phyloP scores from a whole-genome alignment of 2,113 vertebrate species.

The Fregata magnificens region DNA sequence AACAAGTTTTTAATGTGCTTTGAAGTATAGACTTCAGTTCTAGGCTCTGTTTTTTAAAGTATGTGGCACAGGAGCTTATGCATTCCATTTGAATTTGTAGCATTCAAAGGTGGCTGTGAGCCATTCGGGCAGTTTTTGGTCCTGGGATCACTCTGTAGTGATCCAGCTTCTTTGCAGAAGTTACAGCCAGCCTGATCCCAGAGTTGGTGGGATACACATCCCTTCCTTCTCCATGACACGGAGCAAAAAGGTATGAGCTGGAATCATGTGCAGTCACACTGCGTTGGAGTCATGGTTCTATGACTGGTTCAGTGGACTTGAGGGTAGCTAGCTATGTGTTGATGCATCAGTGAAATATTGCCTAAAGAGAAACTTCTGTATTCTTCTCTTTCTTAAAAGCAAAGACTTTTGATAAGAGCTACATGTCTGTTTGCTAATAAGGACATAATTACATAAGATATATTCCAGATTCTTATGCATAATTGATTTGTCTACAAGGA shows the following conservation, averaged over 20 bases:
- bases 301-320: neutral
- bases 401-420: neutral
- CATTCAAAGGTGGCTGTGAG: neutral
- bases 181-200: neutral
- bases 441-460: neutral
- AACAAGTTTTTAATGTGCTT: neutral
- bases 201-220: neutral
- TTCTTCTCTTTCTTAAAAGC: neutral
- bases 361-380: neutral
- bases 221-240: neutral
- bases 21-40: neutral
- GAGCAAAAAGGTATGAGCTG: fast-evolving
- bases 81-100: neutral
- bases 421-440: neutral
- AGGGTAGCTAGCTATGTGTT: neutral
- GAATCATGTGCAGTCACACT: fast-evolving
- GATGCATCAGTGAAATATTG: neutral
- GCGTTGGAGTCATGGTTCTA: neutral
- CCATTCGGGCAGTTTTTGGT: neutral
- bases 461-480: neutral
- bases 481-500: neutral
- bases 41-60: neutral
- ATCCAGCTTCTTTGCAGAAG: neutral
- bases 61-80: neutral
- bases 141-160: neutral